A percentile compares a stretch with the other conserved stretches of the same genome.
Conservation (phyloP, 1,140 invertebrate species). For the Drosophila fuyamai region DNA sequence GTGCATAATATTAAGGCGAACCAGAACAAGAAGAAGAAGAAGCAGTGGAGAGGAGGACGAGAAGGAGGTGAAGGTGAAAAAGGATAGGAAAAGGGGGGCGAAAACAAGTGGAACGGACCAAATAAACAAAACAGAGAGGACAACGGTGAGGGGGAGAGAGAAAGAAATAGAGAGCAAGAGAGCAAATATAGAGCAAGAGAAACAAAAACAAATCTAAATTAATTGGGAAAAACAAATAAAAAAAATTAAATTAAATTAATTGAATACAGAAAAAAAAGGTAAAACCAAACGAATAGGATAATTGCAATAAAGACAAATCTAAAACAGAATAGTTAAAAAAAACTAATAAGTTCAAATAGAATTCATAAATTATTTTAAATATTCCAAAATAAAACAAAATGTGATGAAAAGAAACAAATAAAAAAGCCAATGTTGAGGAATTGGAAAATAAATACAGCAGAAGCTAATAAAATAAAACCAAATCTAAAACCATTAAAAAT, state of each 20-base stretch:
- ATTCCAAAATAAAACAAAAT: no score
- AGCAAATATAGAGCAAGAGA: constrained; percentile 19
- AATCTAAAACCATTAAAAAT: background rate
- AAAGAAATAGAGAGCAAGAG: constrained; percentile 18
- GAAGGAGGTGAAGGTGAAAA: constrained; percentile 1
- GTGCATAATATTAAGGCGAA: constrained; percentile 34
- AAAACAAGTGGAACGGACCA: constrained; percentile 70
- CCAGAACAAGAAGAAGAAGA: constrained; percentile 3
- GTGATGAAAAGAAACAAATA: no score
- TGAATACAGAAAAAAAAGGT: no score
- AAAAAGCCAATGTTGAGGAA: background rate
- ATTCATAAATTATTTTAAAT: background rate
- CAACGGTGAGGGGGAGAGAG: constrained; percentile 7
- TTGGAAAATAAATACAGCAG: background rate
- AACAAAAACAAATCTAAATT: constrained; percentile 2
- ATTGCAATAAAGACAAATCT: constrained; percentile 9
- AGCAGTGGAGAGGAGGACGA: background rate
- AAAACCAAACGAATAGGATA: no score
- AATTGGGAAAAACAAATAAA: background rate
- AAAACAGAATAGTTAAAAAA: background rate
- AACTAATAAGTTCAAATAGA: background rate
- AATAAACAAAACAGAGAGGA: constrained; percentile 28
- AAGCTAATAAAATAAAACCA: background rate
- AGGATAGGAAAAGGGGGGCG: constrained; percentile 10
- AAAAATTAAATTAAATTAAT: background rate